Conservation (phyloP, 2,888 invertebrate species). For the Drosophila picticornis region DNA sequence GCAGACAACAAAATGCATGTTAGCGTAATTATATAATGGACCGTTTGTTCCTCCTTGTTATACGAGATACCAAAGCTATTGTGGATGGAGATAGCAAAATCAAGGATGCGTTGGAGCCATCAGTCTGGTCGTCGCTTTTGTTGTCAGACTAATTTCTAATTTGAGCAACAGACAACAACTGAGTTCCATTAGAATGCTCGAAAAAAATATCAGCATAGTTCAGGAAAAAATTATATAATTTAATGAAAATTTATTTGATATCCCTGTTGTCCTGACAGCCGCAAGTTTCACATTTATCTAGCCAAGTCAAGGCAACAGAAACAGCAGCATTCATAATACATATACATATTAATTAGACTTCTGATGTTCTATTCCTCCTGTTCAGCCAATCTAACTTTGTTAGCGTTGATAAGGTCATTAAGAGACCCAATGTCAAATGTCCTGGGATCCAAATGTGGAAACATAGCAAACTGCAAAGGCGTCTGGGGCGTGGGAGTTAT, state of each 20-base stretch:
- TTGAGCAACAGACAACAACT: conserved; percentile 13
- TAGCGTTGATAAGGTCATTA: conserved; percentile 34
- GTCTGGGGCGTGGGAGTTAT: neutral
- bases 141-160: conserved; percentile 45
- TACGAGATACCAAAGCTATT: conserved; percentile 12
- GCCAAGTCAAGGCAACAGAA: conserved; percentile 5
- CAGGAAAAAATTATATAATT: conserved; percentile 29
- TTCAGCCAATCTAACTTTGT: conserved; percentile 36
- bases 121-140: conserved; percentile 21
- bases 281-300: conserved; percentile 22
- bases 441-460: neutral
- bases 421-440: neutral
- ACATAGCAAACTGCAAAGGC: neutral
- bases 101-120: conserved; percentile 5
- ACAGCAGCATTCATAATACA: conserved; percentile 4
- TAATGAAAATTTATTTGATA: conserved; percentile 58
- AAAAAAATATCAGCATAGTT: neutral
- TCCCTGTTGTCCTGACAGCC: conserved; percentile 39
- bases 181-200: conserved; percentile 22
- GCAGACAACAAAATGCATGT: conserved; percentile 17
- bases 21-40: conserved; percentile 43
- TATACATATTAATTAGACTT: conserved; percentile 49
- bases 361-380: conserved; percentile 10
- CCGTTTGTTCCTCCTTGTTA: conserved; percentile 21
- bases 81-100: neutral